phyloP scores from a whole-genome alignment of 1,140 invertebrate species.

The Brachionus asplanchnoidis region DNA sequence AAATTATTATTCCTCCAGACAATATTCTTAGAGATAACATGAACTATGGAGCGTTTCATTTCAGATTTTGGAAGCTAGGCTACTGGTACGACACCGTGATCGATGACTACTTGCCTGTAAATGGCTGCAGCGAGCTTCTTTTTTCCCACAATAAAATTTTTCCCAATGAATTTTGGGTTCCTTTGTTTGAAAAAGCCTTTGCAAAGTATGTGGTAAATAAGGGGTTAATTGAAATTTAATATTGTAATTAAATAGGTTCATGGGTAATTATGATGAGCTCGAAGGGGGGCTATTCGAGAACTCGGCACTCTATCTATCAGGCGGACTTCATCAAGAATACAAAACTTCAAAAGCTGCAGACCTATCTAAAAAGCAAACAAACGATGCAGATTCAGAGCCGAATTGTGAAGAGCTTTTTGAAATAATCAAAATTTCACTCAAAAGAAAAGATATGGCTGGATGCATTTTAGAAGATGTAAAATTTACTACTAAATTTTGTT shows the following conservation, averaged over 20 bases:
- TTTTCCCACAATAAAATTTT: constrained; percentile 47
- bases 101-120: constrained; percentile 42
- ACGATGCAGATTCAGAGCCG: not conserved
- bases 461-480: constrained; percentile 41
- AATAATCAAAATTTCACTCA: not conserved
- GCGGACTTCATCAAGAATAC: constrained; percentile 29
- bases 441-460: constrained; percentile 30
- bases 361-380: not conserved
- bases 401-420: constrained; percentile 26
- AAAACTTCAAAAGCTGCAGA: not conserved
- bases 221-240: not conserved
- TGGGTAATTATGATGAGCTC: constrained; percentile 39
- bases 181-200: constrained; percentile 53
- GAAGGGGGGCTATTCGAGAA: constrained; percentile 34
- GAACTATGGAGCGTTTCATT: constrained; percentile 36
- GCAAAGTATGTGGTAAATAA: constrained; percentile 44
- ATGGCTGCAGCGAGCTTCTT: constrained; percentile 46
- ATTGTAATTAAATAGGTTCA: not conserved
- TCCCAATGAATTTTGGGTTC: constrained; percentile 54
- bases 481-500: not conserved
- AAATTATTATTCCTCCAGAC: constrained; percentile 18
- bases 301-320: constrained; percentile 29
- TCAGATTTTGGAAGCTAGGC: constrained; percentile 40
- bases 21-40: constrained; percentile 21
- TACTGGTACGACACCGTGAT: constrained; percentile 26